Evolutionary conservation across 2,888 invertebrate species (phyloP), one percentile per base, ranked within the genome.

Genomic region (Acronicta aceris): DNA sequence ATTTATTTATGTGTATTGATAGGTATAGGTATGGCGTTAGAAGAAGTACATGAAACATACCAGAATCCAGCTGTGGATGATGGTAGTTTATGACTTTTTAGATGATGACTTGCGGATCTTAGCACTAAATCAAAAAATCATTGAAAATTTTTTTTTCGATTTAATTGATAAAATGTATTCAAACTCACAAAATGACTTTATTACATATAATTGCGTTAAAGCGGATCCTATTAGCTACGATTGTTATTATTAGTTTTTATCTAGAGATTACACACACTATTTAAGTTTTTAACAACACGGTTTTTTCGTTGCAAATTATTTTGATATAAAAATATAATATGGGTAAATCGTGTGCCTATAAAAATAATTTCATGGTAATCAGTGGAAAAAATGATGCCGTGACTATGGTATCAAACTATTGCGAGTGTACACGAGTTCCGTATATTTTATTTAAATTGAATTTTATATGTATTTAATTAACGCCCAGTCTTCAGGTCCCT

Each of bases 171-270:
- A 38, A n/a, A 38, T 46, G 9, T 21, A 21, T 21, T 21, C 21
- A 21, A 66, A 40, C 17, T 25, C 47, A 51, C 47, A 48, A 42
- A 51, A 55, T 49, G 2, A 43, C 21, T 61, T 48, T 49, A 73
- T 68, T 10, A 48, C 17, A 40, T 10, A 6, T 58, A 55, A 58
- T 49, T 15, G 13, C 17, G 45, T 51, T 58, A 42, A 54, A 42
- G 42, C 75, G 75, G 71, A 71, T 74, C 33, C 43, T 50, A 53
- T 62, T 55, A 58, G 10, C 8, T 50, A 40, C 16, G 36, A 56
- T 41, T 57, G n/a, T 43, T 55, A 25, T 38, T 46, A 21, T 8
- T 17, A 46, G 53, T 74, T 64, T 74, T 71, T 71, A 12, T 42
- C 10, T 1, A n/a, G 27, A 50, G 46, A 41, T 52, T 17, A 42